phyloP scores from a whole-genome alignment of 2,113 vertebrate genomes.

The Desmodus rotundus region DNA sequence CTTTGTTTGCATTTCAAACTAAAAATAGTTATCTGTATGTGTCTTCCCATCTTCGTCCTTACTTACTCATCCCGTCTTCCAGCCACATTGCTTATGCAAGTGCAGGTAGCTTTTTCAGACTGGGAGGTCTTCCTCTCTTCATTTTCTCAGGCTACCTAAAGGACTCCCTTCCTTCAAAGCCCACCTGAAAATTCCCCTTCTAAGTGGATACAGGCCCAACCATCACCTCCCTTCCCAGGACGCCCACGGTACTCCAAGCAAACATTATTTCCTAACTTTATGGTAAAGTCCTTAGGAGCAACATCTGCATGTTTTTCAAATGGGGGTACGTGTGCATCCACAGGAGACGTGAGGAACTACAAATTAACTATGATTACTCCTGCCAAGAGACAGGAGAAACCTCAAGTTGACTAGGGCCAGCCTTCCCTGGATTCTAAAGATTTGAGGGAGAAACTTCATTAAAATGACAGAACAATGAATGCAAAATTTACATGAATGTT shows the following conservation, averaged over 20 bases:
- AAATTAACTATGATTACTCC: no score
- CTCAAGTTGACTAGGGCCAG: no score
- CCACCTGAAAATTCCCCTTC: not conserved
- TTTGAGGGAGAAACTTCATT: not conserved
- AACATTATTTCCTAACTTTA: not conserved
- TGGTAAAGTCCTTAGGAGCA: not conserved
- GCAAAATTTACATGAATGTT: not conserved
- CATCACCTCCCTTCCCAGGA: not conserved
- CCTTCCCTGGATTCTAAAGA: not conserved
- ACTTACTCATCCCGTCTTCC: not conserved
- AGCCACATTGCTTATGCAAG: not conserved
- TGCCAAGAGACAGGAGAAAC: no score
- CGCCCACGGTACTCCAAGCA: not conserved
- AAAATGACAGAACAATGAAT: not conserved
- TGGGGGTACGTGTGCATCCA: not conserved
- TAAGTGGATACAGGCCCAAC: not conserved
- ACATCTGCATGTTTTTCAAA: not conserved
- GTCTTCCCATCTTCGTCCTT: not conserved
- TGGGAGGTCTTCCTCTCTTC: not conserved
- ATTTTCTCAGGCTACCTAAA: not conserved
- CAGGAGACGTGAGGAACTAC: not conserved
- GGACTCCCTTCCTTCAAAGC: not conserved
- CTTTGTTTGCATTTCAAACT: not conserved
- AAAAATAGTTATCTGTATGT: not conserved
- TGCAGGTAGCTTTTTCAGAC: rapidly evolving